Conservation (phyloP, 1,140 invertebrate genomes). For the Drosophila willistoni region DNA sequence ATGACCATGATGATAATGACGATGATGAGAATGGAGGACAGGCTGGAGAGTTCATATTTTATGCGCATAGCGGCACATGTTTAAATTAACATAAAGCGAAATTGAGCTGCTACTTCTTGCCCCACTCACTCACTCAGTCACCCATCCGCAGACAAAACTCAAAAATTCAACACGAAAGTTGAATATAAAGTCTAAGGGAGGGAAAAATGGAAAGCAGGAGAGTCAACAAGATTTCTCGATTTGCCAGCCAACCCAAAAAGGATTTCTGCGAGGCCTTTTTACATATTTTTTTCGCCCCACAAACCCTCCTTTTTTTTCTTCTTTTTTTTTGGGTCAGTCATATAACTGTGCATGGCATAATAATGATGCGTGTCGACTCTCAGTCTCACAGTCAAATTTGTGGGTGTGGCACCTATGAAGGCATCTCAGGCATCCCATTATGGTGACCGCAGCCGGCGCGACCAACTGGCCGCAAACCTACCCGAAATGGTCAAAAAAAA, state of each 20-base stretch:
- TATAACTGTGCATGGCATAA: constrained; percentile 81
- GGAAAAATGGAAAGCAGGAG: constrained; percentile 10
- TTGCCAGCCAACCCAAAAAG: constrained; percentile 52
- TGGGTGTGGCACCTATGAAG: constrained; percentile 46
- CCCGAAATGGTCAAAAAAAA: constrained; percentile 42
- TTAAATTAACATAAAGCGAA: constrained; percentile 82
- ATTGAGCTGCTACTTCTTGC: constrained; percentile 71
- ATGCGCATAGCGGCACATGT: constrained; percentile 81
- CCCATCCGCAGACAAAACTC: constrained; percentile 37
- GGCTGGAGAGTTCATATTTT: constrained; percentile 69
- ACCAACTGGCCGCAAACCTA: constrained; percentile 27
- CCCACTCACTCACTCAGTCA: constrained; percentile 35
- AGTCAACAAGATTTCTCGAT: constrained; percentile 39
- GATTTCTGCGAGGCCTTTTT: constrained; percentile 72
- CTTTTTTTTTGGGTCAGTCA: constrained; percentile 65
- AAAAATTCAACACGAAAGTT: constrained; percentile 76
- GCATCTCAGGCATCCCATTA: constrained; percentile 8
- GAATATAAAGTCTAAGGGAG: constrained; percentile 66
- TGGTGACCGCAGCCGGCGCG: constrained; percentile 34
- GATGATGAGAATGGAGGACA: constrained; percentile 1
- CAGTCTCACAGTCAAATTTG: constrained; percentile 18
- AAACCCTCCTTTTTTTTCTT: neutral
- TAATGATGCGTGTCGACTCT: constrained; percentile 61
- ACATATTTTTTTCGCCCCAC: constrained; percentile 42
- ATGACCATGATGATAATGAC: constrained; percentile 16